Conservation (phyloP, 2,888 invertebrate genomes). For the Galerucella nymphaeae region DNA sequence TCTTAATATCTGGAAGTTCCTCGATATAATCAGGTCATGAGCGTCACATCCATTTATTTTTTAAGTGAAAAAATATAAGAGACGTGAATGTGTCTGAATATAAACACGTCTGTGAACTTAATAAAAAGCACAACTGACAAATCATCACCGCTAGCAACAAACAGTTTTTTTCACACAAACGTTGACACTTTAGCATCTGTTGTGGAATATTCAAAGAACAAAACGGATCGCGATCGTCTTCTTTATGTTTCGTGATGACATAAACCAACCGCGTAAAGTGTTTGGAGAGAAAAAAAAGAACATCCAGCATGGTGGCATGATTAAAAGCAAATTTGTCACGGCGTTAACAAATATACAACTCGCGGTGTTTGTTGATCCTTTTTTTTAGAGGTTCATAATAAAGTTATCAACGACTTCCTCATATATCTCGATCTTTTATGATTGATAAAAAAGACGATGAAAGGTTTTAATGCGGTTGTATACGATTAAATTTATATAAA, state of each 20-base stretch:
- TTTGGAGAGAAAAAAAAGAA: neutral
- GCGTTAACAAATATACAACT: slow-evolving; percentile 38
- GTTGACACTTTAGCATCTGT: slow-evolving; percentile 7
- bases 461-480: slow-evolving; percentile 17
- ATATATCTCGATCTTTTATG: slow-evolving; percentile 27
- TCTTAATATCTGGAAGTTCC: slow-evolving; percentile 50
- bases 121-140: neutral
- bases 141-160: slow-evolving; percentile 8
- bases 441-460: slow-evolving; percentile 28
- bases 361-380: slow-evolving; percentile 32
- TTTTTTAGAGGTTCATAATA: slow-evolving; percentile 32
- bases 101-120: neutral
- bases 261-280: neutral
- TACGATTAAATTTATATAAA: slow-evolving; percentile 9
- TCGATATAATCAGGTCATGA: neutral
- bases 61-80: neutral
- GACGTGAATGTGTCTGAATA: neutral
- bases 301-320: slow-evolving; percentile 18
- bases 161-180: slow-evolving; percentile 14
- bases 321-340: slow-evolving; percentile 38
- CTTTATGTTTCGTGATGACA: neutral
- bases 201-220: slow-evolving; percentile 8
- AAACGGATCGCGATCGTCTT: neutral
- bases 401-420: slow-evolving; percentile 38
- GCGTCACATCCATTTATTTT: neutral